Evolutionary conservation across 2,113 vertebrate species (phyloP).

Genomic region (Lipotes vexillifer): DNA sequence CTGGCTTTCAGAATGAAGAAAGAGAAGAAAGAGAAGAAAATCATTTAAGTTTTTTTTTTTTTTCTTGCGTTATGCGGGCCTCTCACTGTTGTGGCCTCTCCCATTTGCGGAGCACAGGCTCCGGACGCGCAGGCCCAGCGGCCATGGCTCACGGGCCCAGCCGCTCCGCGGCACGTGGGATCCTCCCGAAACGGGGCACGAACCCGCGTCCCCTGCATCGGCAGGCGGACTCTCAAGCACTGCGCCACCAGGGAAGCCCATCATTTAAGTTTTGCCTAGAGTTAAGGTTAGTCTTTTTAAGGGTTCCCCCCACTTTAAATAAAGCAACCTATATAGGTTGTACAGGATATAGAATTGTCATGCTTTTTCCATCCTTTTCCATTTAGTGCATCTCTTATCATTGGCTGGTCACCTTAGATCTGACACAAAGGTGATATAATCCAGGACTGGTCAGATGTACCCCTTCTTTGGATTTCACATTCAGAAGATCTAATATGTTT

Average conservation of each 20-base stretch:
- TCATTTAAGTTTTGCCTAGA: neutral
- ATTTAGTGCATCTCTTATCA: neutral
- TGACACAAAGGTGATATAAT: slow-evolving; percentile 8
- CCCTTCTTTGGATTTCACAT: neutral
- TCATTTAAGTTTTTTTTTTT: slow-evolving; percentile 12
- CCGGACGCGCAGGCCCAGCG: too few relatives aligned
- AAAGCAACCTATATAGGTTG: neutral
- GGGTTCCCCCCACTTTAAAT: neutral
- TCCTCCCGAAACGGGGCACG: too few relatives aligned
- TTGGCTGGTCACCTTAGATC: neutral
- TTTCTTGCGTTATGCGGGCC: too few relatives aligned
- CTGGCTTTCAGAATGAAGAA: neutral
- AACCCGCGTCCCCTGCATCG: too few relatives aligned
- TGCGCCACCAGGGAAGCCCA: too few relatives aligned
- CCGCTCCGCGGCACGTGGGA: too few relatives aligned
- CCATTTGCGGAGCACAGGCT: too few relatives aligned
- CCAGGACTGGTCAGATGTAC: neutral
- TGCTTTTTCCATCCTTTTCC: slow-evolving; percentile 32
- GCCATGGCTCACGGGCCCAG: too few relatives aligned
- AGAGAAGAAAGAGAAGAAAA: neutral
- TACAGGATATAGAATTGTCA: neutral
- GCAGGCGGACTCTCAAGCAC: too few relatives aligned
- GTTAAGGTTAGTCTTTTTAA: neutral
- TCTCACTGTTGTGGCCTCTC: too few relatives aligned
- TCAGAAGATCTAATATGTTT: neutral